Percentiles rank a stretch among this genome's conserved stretches.
phyloP scores from a whole-genome alignment of 2,113 vertebrate genomes.

The Rhipidura dahli region DNA sequence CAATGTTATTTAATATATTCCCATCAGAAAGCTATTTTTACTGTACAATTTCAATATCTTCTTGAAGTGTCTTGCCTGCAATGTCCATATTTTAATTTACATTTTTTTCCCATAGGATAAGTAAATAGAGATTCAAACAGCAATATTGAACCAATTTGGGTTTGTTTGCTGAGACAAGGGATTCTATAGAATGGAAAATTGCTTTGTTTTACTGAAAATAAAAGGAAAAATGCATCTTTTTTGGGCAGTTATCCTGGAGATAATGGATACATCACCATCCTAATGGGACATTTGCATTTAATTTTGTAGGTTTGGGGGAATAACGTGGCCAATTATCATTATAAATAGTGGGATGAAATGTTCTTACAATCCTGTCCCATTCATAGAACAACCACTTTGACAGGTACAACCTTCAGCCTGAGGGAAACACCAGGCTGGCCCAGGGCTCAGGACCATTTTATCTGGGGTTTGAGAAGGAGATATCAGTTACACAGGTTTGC shows the following conservation, averaged over 20 bases:
- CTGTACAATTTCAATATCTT: conserved; percentile 35
- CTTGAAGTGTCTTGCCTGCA: conserved; percentile 28
- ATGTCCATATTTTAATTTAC: conserved; percentile 33
- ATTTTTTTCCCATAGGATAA: conserved; percentile 63
- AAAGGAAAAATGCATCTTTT: neutral
- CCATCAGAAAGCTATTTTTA: conserved; percentile 69
- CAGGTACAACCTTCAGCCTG: neutral
- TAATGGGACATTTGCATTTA: neutral
- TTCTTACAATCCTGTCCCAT: neutral
- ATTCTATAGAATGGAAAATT: neutral
- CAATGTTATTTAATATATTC: conserved; percentile 60
- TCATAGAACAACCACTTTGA: neutral
- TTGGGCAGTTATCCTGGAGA: neutral
- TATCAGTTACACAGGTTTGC: neutral
- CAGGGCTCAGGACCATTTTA: neutral
- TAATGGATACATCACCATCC: neutral
- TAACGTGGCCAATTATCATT: neutral
- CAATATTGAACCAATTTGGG: conserved; percentile 1
- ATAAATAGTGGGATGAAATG: neutral
- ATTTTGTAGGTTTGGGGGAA: neutral
- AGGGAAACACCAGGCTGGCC: neutral
- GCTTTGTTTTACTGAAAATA: neutral
- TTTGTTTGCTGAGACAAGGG: neutral
- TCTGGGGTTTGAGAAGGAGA: neutral
- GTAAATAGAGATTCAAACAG: conserved; percentile 19